Base-by-base conservation (phyloP, 2,888 invertebrate genomes). In the Podotricha telesiphe region DNA sequence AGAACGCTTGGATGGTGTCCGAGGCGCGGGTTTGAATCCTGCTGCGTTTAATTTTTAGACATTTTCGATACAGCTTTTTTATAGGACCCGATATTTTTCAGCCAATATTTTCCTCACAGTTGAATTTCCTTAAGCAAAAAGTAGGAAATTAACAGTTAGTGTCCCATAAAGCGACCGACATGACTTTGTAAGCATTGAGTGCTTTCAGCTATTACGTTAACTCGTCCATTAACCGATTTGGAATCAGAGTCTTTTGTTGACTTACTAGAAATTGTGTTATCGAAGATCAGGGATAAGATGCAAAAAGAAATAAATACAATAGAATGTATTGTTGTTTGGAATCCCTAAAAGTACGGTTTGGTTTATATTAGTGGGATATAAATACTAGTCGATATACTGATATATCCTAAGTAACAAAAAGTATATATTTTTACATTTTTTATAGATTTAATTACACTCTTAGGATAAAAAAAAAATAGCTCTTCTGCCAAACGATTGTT, bases 161-260 rank as follows among this genome's bases (percentile, higher is more conserved):
- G 85, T 85, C 78, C 82, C 86, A 88, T 91, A 91, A 89, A 89
- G 85, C 82, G 86, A 83, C 85, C 86, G 84, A 79, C 82, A 86
- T 84, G 88, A 91, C 87, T 91, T 89, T 88, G 89, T 89, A 88
- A 87, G 91, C 92, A 91, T 91, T 89, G 91, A 92, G 91, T 90
- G 92, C 89, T 92, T 92, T 92, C 82, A 81, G 90, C 92, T 91
- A 91, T 92, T 91, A 92, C 85, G 87, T 89, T 90, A 91, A 89
- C 88, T 89, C 84, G 84, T 82, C 88, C 89, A 91, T 92, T 91
- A 88, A 88, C 82, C 85, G 82, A 83, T 83, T 84, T 76, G 82
- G 85, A 87, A 87, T 86, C 82, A 80, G 79, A 79, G 77, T 79
- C 83, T 84, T 81, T 82, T 86, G 86, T 85, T 86, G 85, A 86